A percentile compares a stretch with the other conserved stretches of the same genome.
These are phyloP conservation scores for Huso huso DNA, from an alignment of 2,797 vertebrate species.

Conservation along the genomic window DNA sequence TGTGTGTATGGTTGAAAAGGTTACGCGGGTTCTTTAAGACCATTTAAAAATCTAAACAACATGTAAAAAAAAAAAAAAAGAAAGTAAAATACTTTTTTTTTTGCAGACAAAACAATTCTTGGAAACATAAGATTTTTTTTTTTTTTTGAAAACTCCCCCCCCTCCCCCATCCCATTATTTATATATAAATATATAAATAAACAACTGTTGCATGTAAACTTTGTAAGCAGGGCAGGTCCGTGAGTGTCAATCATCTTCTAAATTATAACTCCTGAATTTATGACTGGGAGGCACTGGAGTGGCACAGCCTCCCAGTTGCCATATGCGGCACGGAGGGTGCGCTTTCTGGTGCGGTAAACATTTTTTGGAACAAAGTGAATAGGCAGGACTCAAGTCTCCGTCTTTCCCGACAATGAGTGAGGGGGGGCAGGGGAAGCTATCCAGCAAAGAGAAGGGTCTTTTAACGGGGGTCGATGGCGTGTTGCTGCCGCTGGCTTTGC, in stretches of 20 bases:
- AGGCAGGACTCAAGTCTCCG: constrained; percentile 59
- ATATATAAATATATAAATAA: too few relatives aligned
- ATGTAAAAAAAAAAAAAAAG: too few relatives aligned
- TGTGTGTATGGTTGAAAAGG: too few relatives aligned
- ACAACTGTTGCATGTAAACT: not conserved
- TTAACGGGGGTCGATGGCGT: constrained; percentile 31
- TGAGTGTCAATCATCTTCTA: constrained; percentile 22
- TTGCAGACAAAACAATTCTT: too few relatives aligned
- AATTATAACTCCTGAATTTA: constrained; percentile 50
- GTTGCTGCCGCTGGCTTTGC: not conserved
- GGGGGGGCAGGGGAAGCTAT: constrained; percentile 58
- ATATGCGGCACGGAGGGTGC: constrained; percentile 56
- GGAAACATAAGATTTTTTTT: too few relatives aligned
- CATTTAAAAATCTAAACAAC: too few relatives aligned
- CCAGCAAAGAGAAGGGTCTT: constrained; percentile 58
- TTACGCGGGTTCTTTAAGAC: too few relatives aligned
- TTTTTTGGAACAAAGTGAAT: constrained; percentile 50
- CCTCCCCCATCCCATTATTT: too few relatives aligned
- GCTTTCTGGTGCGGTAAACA: constrained; percentile 42
- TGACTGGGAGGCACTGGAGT: constrained; percentile 59
- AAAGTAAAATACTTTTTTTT: too few relatives aligned
- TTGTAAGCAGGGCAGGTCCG: not conserved
- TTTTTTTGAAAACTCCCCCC: too few relatives aligned
- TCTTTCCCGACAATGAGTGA: constrained; percentile 60
- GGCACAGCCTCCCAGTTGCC: constrained; percentile 59